Evolutionary conservation across 2,113 vertebrate genomes (phyloP), one percentile per base, ranked within the genome.

Genomic region (Oncorhynchus mykiss): DNA sequence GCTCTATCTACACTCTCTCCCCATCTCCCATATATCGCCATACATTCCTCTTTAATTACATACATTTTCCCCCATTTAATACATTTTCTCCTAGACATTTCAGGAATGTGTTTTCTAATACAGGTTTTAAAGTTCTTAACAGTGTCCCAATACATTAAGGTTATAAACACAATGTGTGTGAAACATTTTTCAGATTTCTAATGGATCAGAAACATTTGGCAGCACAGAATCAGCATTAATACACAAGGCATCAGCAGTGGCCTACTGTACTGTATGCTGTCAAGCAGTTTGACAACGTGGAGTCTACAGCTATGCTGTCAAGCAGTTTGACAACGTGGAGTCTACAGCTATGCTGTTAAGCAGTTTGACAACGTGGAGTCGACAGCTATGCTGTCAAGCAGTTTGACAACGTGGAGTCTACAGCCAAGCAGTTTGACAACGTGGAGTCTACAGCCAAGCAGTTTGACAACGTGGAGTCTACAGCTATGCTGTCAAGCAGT

Each of bases 101-200:
- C 18, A 4, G 31, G 20, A 39, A 73, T 54, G 20, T 54, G 9
- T n/a, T 51, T 12, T 9, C 5, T n/a, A 62, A 62, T 62, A 62
- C 2, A 45, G 22, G 6, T 57, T 39, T 1, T 29, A 78, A 7
- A 71, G 31, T 5, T 39, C 39, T 22, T 11, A 45, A 11, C 16
- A 31, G 79, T 78, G 74, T 76, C 48, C 51, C 60, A 59, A 81
- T 57, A 75, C 70, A 75, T 31, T 59, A 1, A 60, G 57, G 16
- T 11, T 77, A 81, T 76, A 84, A 87, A 89, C 81, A 80, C 73
- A 18, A 77, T 77, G 79, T 49, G 70, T 65, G 73, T 76, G 72
- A 64, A 82, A 87, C 62, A 82, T 70, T n/a, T 78, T 62, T 62
- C 59, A 22, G n/a, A 62, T 51, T 72, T 18, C 51, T 77, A 27